Evolutionary conservation across 1,140 invertebrate species (phyloP), one percentile per base, ranked within the genome.

Genomic region (Drosophila busckii): DNA sequence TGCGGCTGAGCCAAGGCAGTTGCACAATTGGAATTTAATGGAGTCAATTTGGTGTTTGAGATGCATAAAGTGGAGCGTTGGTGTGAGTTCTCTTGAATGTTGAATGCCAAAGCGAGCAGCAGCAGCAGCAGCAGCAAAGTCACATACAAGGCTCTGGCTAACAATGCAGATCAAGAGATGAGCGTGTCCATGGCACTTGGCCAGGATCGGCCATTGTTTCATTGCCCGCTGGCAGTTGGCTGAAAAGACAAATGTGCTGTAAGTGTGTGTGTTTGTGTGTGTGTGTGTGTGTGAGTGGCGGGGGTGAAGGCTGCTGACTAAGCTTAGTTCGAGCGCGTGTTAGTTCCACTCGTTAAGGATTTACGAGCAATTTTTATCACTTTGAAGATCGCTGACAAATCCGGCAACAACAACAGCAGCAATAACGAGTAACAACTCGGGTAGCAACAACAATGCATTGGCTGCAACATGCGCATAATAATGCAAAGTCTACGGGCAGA

Each of bases 281-380:
- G 28, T 13, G 9, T 31, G 25, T 41, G 17, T 3, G 15, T n/a
- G 34, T 2, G 28, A 29, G 44, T 25, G 17, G n/a, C 9, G 25
- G 13, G 22, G 28, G 2, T 17, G 25, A 19, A 31, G 44, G 20
- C 12, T 38, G 44, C 6, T 50, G 42, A 10, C n/a, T n/a, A n/a
- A n/a, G n/a, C n/a, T n/a, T n/a, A 23, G 28, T 34, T 34, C 22
- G 29, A 82, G 75, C 75, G 75, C 75, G 75, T 82, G 75, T 82
- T 82, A 82, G 75, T 82, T 82, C 70, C 67, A 84, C 80, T 86
- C 84, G 84, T 86, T 86, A 86, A 86, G 84, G 84, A 86, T 86
- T 86, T 86, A 86, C 84, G 84, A 86, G 84, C 80, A 86, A 86
- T 78, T 86, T 86, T 86, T 86, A 86, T 86, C 84, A 86, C 84